Percentiles rank a stretch among this genome's conserved stretches.
Conservation (phyloP, 2,888 invertebrate species). For the Aphodius sticticus region DNA sequence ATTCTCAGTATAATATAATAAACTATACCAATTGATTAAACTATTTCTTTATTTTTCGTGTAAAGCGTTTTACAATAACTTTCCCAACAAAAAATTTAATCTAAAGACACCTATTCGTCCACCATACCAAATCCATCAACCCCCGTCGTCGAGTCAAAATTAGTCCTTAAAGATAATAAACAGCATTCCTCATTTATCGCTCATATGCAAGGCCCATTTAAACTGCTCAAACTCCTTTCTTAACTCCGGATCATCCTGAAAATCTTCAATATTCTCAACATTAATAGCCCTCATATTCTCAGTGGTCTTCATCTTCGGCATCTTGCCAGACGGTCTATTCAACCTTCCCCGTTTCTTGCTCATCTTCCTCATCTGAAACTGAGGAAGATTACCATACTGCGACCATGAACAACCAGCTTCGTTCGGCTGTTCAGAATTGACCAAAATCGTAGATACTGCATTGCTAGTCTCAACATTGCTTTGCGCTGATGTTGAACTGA, state of each 20-base stretch:
- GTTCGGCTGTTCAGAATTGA: slow-evolving; percentile 28
- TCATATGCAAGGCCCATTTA: slow-evolving; percentile 48
- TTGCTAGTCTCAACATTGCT: too few relatives aligned
- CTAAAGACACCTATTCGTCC: neutral
- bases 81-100: neutral
- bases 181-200: slow-evolving; percentile 37
- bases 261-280: slow-evolving; percentile 49
- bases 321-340: slow-evolving; percentile 50
- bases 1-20: too few relatives aligned
- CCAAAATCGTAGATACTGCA: too few relatives aligned
- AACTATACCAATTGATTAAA: neutral
- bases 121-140: neutral
- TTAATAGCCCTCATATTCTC: slow-evolving; percentile 36
- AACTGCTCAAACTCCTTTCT: slow-evolving; percentile 57
- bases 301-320: slow-evolving; percentile 42
- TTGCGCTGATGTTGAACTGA: too few relatives aligned
- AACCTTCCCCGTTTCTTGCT: slow-evolving; percentile 42
- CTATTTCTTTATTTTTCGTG: neutral
- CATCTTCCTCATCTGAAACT: slow-evolving; percentile 26
- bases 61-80: neutral
- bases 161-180: slow-evolving; percentile 14
- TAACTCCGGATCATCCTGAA: slow-evolving; percentile 58
- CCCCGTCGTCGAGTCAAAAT: neutral
- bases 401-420: slow-evolving; percentile 26
- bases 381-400: slow-evolving; percentile 11